Evolutionary conservation across 2,113 vertebrate genomes (phyloP), one percentile per base, ranked within the genome.

Genomic region (Ciconia boyciana): DNA sequence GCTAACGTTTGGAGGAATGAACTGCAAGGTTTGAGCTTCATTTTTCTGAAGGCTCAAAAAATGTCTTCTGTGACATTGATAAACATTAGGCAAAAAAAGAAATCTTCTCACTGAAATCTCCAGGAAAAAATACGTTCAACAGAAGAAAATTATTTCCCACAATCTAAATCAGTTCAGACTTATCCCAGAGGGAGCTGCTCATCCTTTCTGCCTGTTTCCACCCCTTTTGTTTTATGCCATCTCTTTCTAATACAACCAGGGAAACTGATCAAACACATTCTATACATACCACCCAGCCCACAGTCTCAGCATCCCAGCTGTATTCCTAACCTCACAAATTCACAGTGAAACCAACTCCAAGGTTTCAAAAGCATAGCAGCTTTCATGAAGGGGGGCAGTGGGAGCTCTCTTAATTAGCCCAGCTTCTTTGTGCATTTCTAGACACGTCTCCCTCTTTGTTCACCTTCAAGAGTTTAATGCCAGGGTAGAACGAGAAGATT

Each of bases 251-350:
- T 90, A 82, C 94, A 94, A 97, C 61, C 48, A 26, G 96, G 95
- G 96, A 98, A 97, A 98, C 97, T 98, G 98, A 98, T 98, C 98
- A 98, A 98, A 98, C 93, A 57, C 98, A 98, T 98, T 98, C 97
- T 98, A 95, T 95, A 98, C 98, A 98, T 98, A 97, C 97, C 98
- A 93, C 69, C 25, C 77, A 98, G 88, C 97, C 98, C 98, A 96
- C 98, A 98, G 96, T 83, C 55, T 96, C 96, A 96, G 93, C 92
- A 90, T 95, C 96, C 97, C 98, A 98, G 97, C 96, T 97, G 97
- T 96, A 94, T 62, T 48, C 52, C 92, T 98, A 98, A 97, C 96
- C 97, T 98, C 97, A 97, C 97, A 96, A 97, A 97, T 93, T 96
- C 96, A 92, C 87, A 97, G 87, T 66, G 72, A 97, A 97, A 95